Evolutionary conservation across 2,797 vertebrate species (phyloP), one percentile per base, ranked within the genome.

Genomic region (Loriculus beryllinus): DNA sequence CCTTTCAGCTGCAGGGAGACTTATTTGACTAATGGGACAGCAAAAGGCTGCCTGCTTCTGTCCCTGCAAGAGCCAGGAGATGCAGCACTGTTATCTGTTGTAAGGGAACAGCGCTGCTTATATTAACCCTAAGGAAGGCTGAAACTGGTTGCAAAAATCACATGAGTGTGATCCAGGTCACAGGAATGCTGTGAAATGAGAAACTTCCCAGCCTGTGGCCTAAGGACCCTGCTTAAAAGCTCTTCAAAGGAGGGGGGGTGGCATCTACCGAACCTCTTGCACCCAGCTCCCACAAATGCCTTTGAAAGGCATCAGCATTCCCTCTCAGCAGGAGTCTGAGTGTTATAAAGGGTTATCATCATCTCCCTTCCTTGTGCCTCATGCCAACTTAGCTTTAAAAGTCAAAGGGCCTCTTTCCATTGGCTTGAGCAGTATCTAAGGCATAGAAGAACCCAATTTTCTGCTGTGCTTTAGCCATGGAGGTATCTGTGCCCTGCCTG

Each of bases 101-200:
- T 19, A 40, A 35, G 7, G 31, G 29, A 54, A 8, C 16, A 31
- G 59, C 4, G 37, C 83, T 28, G 69, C 89, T 45, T 57, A 48
- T 15, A 14, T 64, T 3, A 31, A 8, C 48, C 40, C 28, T 29
- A 6, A 4, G 2, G 3, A 14, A 76, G 52, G 7, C 76, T 77
- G 59, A 10, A 42, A 12, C 19, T 28, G 56, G 39, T 40, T 47
- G 42, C 56, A 45, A 10, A 39, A 62, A 23, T 7, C 49, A 52
- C 2, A 0, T 6, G 4, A 17, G 8, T 1, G 20, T 5, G 28
- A 17, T 5, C 26, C 6, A 23, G 67, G 71, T 2, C 52, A 47
- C 42, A 54, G 18, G 22, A 23, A 7, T 2, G 33, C 45, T 40
- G 31, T 3, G 2, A 29, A 37, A 45, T 0, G 28, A 89, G 43